Evolutionary conservation across 2,888 invertebrate species (phyloP).

Genomic region (Eubasilissa splendida): DNA sequence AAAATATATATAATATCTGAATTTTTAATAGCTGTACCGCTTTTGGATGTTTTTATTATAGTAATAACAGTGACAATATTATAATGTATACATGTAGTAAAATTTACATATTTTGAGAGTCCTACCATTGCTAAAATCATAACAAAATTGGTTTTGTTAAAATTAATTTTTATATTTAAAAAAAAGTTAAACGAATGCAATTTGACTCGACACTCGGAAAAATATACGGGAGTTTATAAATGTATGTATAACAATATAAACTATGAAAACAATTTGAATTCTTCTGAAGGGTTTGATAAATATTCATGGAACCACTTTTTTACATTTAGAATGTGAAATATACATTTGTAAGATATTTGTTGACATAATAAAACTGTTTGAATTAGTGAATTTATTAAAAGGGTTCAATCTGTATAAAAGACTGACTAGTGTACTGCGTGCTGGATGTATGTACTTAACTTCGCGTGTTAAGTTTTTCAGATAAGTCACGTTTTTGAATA

Average conservation of each 20-base stretch:
- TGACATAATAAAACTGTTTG: too few relatives aligned
- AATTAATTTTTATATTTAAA: not conserved
- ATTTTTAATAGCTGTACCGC: conserved; percentile 34
- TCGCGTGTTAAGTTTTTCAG: not conserved
- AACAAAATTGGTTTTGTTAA: conserved; percentile 12
- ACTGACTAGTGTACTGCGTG: not conserved
- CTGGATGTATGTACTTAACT: not conserved
- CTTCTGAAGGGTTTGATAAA: too few relatives aligned
- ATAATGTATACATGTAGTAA: conserved; percentile 49
- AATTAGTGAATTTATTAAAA: not conserved
- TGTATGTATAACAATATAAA: too few relatives aligned
- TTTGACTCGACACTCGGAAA: not conserved
- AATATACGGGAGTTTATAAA: not conserved
- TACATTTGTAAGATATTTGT: too few relatives aligned
- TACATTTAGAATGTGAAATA: too few relatives aligned
- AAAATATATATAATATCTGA: conserved; percentile 41
- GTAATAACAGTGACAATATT: conserved; percentile 55
- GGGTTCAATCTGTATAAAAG: not conserved
- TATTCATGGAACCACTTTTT: too few relatives aligned
- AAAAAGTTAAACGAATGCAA: not conserved
- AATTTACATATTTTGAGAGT: conserved; percentile 31
- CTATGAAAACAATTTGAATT: too few relatives aligned
- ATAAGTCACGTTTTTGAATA: conserved; percentile 1
- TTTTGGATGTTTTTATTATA: conserved; percentile 55
- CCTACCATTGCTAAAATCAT: not conserved